Conservation (phyloP, 2,113 vertebrate genomes). For the Scopus umbretta region DNA sequence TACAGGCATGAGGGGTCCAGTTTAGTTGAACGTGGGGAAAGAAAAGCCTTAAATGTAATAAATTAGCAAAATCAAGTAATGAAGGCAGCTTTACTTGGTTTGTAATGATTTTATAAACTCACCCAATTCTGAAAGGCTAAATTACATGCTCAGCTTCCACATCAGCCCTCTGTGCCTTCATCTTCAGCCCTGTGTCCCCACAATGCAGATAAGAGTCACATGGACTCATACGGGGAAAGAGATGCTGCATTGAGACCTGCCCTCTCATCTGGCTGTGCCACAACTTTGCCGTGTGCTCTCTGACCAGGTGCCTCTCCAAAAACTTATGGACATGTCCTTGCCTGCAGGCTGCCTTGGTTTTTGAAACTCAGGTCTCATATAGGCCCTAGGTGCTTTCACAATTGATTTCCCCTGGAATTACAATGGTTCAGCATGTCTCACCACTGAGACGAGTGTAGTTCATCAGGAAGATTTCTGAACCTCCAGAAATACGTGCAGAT, state of each 20-base stretch:
- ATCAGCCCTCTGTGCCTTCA: not conserved
- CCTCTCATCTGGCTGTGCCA: fast-evolving
- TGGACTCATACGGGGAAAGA: fast-evolving
- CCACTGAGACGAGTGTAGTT: not conserved
- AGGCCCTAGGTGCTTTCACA: not conserved
- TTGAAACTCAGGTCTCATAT: not conserved
- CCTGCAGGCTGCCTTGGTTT: not conserved
- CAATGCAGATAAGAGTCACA: not conserved
- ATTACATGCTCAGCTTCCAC: not conserved
- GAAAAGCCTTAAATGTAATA: not conserved
- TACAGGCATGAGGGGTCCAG: not conserved
- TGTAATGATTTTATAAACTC: not conserved
- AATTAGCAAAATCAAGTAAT: not conserved
- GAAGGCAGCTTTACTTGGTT: not conserved
- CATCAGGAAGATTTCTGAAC: conserved; percentile 13
- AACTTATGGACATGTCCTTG: not conserved
- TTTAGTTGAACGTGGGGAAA: not conserved
- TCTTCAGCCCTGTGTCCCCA: not conserved
- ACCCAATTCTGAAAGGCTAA: not conserved
- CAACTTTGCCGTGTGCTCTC: not conserved
- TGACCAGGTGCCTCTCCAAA: not conserved
- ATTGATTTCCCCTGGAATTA: not conserved
- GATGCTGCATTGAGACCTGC: not conserved
- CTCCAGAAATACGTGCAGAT: not conserved
- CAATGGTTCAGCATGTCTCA: not conserved